Conservation (phyloP, 2,797 vertebrate genomes). For the Orientallactaga sibirica region DNA sequence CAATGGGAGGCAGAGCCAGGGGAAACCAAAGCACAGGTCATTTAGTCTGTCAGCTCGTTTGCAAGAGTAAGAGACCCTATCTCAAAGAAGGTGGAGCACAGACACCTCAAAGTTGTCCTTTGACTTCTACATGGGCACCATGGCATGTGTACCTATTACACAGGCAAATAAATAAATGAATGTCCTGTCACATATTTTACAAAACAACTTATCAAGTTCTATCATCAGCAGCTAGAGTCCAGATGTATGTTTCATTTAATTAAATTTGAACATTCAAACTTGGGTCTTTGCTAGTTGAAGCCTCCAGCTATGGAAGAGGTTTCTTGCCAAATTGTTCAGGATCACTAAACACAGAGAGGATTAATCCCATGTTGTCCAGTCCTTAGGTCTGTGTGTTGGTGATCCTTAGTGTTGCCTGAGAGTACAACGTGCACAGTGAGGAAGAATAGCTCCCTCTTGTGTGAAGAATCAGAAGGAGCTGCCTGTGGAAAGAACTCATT, state of each 20-base stretch:
- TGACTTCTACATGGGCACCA: not conserved
- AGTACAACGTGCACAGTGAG: not conserved
- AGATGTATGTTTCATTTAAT: conserved; percentile 49
- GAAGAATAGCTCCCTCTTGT: conserved; percentile 67
- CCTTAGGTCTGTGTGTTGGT: not conserved
- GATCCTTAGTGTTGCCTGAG: not conserved
- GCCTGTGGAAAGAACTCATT: not conserved
- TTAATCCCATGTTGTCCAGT: not conserved
- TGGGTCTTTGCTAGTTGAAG: conserved; percentile 5
- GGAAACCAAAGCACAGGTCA: too few species aligned
- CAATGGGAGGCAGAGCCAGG: too few species aligned
- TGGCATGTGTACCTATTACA: not conserved
- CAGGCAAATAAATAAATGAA: conserved; percentile 12
- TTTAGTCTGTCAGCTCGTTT: too few species aligned
- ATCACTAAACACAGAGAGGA: not conserved
- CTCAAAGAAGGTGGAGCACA: too few species aligned
- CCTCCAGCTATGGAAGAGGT: not conserved
- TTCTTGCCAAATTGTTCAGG: conserved; percentile 25
- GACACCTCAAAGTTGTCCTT: not conserved
- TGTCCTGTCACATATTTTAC: conserved; percentile 27
- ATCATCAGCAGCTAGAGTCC: conserved; percentile 35
- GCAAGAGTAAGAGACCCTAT: too few species aligned
- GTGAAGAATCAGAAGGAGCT: conserved; percentile 19
- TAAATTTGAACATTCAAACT: conserved; percentile 26
- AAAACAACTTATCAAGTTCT: conserved; percentile 40